Base-by-base conservation (phyloP, 2,113 vertebrate species). In the Phyllostomus hastatus region DNA sequence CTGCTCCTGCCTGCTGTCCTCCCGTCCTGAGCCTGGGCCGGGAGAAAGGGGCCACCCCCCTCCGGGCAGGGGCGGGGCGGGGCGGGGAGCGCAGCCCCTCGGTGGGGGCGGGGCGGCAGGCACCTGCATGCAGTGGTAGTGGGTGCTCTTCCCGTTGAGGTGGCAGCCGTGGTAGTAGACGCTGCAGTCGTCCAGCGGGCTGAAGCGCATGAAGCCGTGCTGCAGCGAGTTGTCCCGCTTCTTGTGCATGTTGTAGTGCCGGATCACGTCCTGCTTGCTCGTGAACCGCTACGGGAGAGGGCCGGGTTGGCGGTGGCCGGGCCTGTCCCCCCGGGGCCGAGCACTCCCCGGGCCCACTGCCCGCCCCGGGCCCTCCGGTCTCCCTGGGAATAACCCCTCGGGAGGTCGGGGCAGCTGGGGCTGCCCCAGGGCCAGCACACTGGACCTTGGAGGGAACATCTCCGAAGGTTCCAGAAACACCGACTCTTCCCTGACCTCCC, bases 201-300 rank as follows among this genome's bases (percentile, higher is more conserved):
- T 99, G 98, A 99, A 99, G 97, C 99, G 99, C 99, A 99, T 99
- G 99, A 99, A 99, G 97, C 99, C 99, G 0, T 99, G 99, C 98
- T 99, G 99, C 97, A 99, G 99, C 75, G 99, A 99, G 98, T 99
- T 99, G 98, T 99, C 99, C 0, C 99, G 98, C 95, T 99, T 99
- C 99, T 99, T 99, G 98, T 99, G 99, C 99, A 99, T 99, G 99
- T 99, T 99, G 99, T 99, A 99, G 98, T 99, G 99, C 95, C 99
- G 99, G 97, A 99, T 99, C 98, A 99, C 99, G 48, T 99, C 99
- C 98, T 99, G 99, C 98, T 99, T 99, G 98, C 99, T 99, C 70
- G 99, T 99, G 98, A 99, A 99, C 98, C 99, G 99, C 99, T 99
- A 99, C 97, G 92, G 98, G 98, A 98, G 8, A 96, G 76, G 84